Conservation (phyloP, 2,888 invertebrate species). For the Taphrorychus bicolor region DNA sequence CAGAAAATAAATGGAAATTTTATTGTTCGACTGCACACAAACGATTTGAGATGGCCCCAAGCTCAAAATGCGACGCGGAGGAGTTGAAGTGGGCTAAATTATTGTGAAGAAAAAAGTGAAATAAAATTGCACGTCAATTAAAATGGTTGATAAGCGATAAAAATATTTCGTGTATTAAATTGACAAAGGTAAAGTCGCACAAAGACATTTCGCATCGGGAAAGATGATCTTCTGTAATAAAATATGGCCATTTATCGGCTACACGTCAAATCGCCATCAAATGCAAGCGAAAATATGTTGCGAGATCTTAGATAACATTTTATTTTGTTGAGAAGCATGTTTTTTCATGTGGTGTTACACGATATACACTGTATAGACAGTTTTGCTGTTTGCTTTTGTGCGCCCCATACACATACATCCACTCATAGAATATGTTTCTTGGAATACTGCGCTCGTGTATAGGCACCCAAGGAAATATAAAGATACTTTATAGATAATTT, state of each 20-base stretch:
- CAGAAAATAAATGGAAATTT: conserved; percentile 26
- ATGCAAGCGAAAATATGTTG: conserved; percentile 9
- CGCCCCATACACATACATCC: not conserved
- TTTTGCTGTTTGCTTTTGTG: not conserved
- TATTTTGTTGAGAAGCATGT: not conserved
- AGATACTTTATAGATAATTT: not conserved
- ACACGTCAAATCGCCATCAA: conserved; percentile 22
- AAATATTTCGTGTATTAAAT: too few species aligned
- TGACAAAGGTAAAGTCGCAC: not conserved
- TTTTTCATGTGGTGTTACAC: conserved; percentile 3
- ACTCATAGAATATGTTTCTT: not conserved
- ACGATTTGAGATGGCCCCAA: not conserved
- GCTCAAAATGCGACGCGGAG: not conserved
- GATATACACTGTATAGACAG: not conserved
- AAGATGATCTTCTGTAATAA: conserved; percentile 7
- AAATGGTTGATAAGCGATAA: not conserved
- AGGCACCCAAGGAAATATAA: not conserved
- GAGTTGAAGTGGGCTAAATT: conserved; percentile 1
- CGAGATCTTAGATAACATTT: conserved; percentile 5
- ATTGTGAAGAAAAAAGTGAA: not conserved
- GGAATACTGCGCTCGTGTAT: not conserved
- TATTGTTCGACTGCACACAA: conserved; percentile 3
- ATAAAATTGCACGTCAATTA: not conserved
- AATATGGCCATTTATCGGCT: conserved; percentile 7
- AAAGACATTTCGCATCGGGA: not conserved